phyloP scores from a whole-genome alignment of 2,888 invertebrate species.

The Protophormia terraenovae region DNA sequence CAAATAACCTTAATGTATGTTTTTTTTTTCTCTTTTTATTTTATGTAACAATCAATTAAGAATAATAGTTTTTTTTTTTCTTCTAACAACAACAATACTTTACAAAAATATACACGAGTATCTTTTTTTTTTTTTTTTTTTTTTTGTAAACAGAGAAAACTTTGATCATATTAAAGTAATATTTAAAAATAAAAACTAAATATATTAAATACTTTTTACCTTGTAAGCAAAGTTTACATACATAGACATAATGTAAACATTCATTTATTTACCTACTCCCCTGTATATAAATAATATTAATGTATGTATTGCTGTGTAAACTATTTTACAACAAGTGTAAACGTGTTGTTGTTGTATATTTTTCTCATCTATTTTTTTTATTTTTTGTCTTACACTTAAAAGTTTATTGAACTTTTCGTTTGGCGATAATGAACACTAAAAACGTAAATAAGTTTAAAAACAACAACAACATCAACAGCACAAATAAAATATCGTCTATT shows the following conservation, averaged over 20 bases:
- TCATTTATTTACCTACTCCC: too few relatives aligned
- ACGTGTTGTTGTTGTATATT: not conserved
- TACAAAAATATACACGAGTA: not conserved
- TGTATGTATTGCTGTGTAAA: constrained; percentile 17
- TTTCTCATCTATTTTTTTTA: constrained; percentile 33
- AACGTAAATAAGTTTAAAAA: constrained; percentile 33
- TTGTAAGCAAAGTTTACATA: not conserved
- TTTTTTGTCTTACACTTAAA: constrained; percentile 31
- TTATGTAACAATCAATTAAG: constrained; percentile 17
- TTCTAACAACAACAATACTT: not conserved
- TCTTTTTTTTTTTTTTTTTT: not conserved
- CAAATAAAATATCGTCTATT: constrained; percentile 30
- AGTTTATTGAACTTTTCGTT: constrained; percentile 47
- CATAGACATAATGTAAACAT: too few relatives aligned
- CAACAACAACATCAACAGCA: not conserved
- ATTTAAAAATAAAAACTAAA: too few relatives aligned
- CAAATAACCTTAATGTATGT: not conserved
- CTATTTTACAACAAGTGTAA: constrained; percentile 41
- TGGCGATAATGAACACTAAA: constrained; percentile 34
- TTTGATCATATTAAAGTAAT: not conserved
- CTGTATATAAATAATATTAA: not conserved
- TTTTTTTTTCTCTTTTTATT: not conserved
- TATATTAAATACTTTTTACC: not conserved
- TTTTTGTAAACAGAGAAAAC: not conserved
- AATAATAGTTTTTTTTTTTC: not conserved